A percentile compares a stretch with the other conserved stretches of the same genome.
Conservation (phyloP, 2,113 vertebrate genomes). For the Ophthalmolycus amberensis region DNA sequence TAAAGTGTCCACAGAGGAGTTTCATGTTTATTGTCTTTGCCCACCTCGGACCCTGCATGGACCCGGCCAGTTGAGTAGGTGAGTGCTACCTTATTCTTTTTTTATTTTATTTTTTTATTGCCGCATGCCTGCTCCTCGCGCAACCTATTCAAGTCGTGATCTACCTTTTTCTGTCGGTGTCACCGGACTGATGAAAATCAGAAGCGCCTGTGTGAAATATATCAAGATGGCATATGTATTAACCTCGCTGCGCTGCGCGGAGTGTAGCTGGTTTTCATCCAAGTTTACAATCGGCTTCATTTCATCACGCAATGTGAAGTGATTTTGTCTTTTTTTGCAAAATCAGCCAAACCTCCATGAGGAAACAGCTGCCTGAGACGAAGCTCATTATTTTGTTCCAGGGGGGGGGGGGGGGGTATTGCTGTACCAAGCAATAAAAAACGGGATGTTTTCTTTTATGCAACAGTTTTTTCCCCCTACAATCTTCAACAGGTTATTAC, state of each 20-base stretch:
- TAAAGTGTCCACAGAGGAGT: constrained; percentile 72
- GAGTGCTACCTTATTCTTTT: constrained; percentile 58
- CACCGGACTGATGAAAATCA: constrained; percentile 48
- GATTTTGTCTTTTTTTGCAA: neutral
- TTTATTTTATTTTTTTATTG: neutral
- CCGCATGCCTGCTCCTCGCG: constrained; percentile 18
- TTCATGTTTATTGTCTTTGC: constrained; percentile 46
- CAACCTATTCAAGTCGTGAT: constrained; percentile 21
- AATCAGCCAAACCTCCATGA: neutral
- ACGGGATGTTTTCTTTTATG: constrained; percentile 9
- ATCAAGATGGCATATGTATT: constrained; percentile 36
- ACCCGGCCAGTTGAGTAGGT: constrained; percentile 77
- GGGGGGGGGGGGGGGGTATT: neutral
- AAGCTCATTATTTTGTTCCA: constrained; percentile 7
- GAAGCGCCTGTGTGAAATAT: constrained; percentile 25
- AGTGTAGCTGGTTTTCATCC: too few species aligned
- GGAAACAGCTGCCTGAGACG: constrained; percentile 32
- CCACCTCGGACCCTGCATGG: constrained; percentile 66
- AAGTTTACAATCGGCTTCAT: neutral
- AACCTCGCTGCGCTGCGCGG: neutral
- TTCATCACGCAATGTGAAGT: neutral
- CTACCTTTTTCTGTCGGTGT: constrained; percentile 26
- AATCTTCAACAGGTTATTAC: constrained; percentile 3
- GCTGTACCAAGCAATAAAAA: neutral
- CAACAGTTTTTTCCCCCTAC: neutral